These are phyloP conservation scores for Nemotelus pantherinus DNA, from an alignment of 2,888 invertebrate species.

Conservation along the genomic window DNA sequence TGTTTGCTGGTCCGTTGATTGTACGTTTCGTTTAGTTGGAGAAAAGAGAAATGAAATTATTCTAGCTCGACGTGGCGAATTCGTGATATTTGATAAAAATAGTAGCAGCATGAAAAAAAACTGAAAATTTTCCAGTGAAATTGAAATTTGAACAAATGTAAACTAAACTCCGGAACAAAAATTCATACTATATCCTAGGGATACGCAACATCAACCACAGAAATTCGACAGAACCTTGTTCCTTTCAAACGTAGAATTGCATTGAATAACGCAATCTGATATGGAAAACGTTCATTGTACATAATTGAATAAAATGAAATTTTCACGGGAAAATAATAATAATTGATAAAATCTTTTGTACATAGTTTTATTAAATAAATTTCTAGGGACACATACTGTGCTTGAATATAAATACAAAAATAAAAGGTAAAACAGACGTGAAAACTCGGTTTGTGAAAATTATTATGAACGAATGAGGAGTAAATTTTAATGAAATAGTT, in stretches of 20 bases:
- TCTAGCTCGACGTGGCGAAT: not conserved
- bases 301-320: not conserved
- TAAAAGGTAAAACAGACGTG: not conserved
- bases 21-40: not conserved
- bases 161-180: not conserved
- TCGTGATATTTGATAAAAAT: constrained; percentile 24
- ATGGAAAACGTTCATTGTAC: not conserved
- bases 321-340: not conserved
- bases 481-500: no score
- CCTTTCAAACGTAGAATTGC: not conserved
- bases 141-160: not conserved
- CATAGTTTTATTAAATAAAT: not conserved
- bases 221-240: not conserved
- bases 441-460: not conserved
- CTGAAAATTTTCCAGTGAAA: no score
- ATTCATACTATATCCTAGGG: constrained; percentile 15
- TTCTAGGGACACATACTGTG: not conserved
- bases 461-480: no score
- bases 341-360: not conserved
- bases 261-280: no score
- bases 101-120: not conserved
- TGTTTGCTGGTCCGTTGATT: not conserved
- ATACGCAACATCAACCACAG: not conserved
- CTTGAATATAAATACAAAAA: not conserved
- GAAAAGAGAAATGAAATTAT: no score